A percentile compares a stretch with the other conserved stretches of the same genome.
Evolutionary conservation across 2,113 vertebrate species (phyloP).

Genomic region (Alouatta palliata): DNA sequence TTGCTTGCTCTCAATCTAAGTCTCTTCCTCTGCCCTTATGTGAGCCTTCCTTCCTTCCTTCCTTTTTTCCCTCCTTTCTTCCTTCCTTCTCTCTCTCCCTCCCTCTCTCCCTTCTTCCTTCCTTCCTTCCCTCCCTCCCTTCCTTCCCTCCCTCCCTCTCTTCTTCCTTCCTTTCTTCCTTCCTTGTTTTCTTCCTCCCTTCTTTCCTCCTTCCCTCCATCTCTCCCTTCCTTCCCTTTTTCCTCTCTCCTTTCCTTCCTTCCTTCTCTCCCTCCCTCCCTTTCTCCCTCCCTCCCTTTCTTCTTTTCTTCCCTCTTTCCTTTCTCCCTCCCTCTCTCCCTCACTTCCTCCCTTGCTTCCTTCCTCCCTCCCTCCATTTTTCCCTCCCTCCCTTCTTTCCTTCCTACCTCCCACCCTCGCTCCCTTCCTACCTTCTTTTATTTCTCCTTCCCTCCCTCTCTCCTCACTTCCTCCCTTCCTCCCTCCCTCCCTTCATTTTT

Average conservation of each 20-base stretch:
- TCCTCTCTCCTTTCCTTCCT: neutral
- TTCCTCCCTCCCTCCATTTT: fast-evolving
- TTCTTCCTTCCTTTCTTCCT: fast-evolving
- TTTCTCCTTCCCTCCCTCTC: too few species aligned
- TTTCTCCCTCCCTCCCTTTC: neutral
- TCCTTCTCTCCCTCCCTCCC: neutral
- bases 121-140: too few species aligned
- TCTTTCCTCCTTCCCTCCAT: neutral
- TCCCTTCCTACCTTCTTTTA: too few species aligned
- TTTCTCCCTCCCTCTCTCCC: neutral
- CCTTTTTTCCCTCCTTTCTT: fast-evolving
- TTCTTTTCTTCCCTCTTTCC: too few species aligned
- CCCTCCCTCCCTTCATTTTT: neutral
- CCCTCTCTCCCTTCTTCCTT: fast-evolving
- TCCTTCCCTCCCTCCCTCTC: neutral
- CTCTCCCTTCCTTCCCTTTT: neutral
- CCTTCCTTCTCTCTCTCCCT: neutral
- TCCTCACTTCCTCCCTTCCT: too few species aligned
- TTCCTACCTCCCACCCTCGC: too few species aligned
- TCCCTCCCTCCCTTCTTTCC: too few species aligned
- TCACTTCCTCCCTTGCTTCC: neutral
- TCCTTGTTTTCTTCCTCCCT: too few species aligned
- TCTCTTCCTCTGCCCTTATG: neutral
- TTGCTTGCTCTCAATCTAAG: too few species aligned
- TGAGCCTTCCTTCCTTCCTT: neutral